phyloP scores from a whole-genome alignment of 2,888 invertebrate species.

The Melieria picta region DNA sequence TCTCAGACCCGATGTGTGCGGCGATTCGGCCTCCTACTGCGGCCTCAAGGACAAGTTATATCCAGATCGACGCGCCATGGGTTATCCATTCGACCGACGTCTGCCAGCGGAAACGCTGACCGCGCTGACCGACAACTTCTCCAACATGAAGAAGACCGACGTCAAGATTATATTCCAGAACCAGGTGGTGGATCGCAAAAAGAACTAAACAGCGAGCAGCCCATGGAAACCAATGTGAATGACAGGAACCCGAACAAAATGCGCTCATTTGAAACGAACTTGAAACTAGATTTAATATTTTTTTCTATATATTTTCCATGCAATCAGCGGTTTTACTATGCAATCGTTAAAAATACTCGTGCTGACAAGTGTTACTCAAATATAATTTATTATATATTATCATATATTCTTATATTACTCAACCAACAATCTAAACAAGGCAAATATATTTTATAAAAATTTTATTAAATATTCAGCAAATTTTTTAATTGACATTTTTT shows the following conservation, averaged over 20 bases:
- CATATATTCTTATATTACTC: too few species aligned
- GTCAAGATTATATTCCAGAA: slow-evolving; percentile 70
- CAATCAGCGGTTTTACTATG: too few species aligned
- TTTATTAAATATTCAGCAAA: too few species aligned
- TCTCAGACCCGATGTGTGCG: slow-evolving; percentile 65
- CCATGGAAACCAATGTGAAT: not conserved
- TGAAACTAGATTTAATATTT: slow-evolving; percentile 52
- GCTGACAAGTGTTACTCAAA: too few species aligned
- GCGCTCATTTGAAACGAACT: not conserved
- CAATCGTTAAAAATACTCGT: too few species aligned
- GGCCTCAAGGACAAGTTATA: slow-evolving; percentile 75
- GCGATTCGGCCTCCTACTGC: slow-evolving; percentile 76
- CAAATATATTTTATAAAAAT: too few species aligned
- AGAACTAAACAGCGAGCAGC: not conserved
- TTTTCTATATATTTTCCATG: too few species aligned
- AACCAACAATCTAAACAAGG: too few species aligned
- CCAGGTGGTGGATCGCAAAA: slow-evolving; percentile 41
- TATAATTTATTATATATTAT: too few species aligned
- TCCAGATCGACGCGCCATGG: slow-evolving; percentile 76
- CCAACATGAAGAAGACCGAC: slow-evolving; percentile 77
- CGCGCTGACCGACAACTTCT: slow-evolving; percentile 70
- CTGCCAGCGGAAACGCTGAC: slow-evolving; percentile 68
- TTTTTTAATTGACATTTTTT: too few species aligned
- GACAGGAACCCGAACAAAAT: too few species aligned
- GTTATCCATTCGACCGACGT: slow-evolving; percentile 70